phyloP scores from a whole-genome alignment of 2,888 invertebrate genomes.

The Amphipoea lucens region DNA sequence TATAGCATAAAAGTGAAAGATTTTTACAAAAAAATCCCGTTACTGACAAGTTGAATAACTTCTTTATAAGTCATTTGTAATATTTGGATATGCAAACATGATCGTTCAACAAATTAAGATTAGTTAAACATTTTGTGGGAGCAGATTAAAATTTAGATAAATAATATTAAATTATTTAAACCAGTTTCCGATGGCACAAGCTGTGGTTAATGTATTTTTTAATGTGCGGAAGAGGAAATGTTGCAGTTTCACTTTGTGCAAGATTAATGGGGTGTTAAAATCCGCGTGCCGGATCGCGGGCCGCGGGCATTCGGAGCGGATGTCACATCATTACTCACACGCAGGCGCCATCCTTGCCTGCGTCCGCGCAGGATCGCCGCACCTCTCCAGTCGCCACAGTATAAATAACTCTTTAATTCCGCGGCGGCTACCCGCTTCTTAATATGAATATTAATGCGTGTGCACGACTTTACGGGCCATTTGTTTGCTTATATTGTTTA shows the following conservation, averaged over 20 bases:
- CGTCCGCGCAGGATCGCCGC: slow-evolving; percentile 17
- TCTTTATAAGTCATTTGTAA: slow-evolving; percentile 64
- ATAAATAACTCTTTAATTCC: slow-evolving; percentile 48
- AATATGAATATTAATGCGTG: slow-evolving; percentile 65
- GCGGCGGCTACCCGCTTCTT: slow-evolving; percentile 29
- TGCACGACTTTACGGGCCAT: slow-evolving; percentile 65
- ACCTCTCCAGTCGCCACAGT: slow-evolving; percentile 10
- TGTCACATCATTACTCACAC: slow-evolving; percentile 62
- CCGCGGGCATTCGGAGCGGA: slow-evolving; percentile 59
- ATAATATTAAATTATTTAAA: slow-evolving; percentile 39
- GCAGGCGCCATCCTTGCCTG: slow-evolving; percentile 48
- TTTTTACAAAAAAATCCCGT: slow-evolving; percentile 63
- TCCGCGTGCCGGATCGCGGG: slow-evolving; percentile 55
- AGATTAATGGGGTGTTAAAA: slow-evolving; percentile 76
- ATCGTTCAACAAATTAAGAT: slow-evolving; percentile 63
- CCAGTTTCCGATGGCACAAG: slow-evolving; percentile 49
- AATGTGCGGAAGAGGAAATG: slow-evolving; percentile 56
- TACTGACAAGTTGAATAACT: slow-evolving; percentile 62
- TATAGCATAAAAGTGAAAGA: slow-evolving; percentile 66
- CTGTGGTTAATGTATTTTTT: slow-evolving; percentile 27
- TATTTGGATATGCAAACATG: slow-evolving; percentile 65
- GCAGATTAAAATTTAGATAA: slow-evolving; percentile 47
- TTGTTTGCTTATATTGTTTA: slow-evolving; percentile 69
- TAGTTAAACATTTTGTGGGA: slow-evolving; percentile 52
- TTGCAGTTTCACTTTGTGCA: slow-evolving; percentile 60